Percentiles rank a stretch among this genome's conserved stretches.
phyloP scores from a whole-genome alignment of 2,113 vertebrate species.

The Oncorhynchus gorbuscha region DNA sequence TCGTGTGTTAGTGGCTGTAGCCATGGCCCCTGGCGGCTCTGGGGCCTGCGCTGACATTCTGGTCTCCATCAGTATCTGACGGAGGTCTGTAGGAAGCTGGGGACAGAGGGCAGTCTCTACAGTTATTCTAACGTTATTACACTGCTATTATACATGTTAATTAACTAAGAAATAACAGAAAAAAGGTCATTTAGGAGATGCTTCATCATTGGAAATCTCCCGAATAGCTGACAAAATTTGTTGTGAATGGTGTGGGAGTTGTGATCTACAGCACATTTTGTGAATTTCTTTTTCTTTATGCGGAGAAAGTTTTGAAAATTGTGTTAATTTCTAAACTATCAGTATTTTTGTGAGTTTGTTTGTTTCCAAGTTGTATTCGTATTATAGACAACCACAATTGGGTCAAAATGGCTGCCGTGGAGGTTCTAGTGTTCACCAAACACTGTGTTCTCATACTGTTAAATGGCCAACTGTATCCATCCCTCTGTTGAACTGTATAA shows the following conservation, averaged over 20 bases:
- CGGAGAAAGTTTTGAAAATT: too few species aligned
- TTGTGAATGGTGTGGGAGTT: too few species aligned
- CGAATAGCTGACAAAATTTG: too few species aligned
- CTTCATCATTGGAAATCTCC: too few species aligned
- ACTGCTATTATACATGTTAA: not conserved
- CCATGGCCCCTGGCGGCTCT: slow-evolving; percentile 26
- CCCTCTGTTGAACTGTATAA: not conserved
- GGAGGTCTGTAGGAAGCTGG: slow-evolving; percentile 36
- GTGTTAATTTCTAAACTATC: too few species aligned
- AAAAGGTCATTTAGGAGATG: too few species aligned
- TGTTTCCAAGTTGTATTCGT: too few species aligned
- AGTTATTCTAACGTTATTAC: slow-evolving; percentile 13
- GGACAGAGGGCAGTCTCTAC: slow-evolving; percentile 13
- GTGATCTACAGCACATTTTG: too few species aligned
- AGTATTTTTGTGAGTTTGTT: too few species aligned
- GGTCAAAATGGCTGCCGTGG: slow-evolving; percentile 25
- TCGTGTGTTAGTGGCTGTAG: slow-evolving; percentile 35
- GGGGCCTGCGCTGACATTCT: slow-evolving; percentile 18
- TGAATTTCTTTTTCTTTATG: too few species aligned
- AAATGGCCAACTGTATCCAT: not conserved
- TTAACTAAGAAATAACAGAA: too few species aligned
- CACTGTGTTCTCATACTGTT: not conserved
- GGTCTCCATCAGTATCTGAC: slow-evolving; percentile 38
- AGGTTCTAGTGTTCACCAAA: slow-evolving; percentile 9
- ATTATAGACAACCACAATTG: too few species aligned